Percentiles rank a stretch among this genome's conserved stretches.
Conservation (phyloP, 2,113 vertebrate species). For the Tringa solitaria region DNA sequence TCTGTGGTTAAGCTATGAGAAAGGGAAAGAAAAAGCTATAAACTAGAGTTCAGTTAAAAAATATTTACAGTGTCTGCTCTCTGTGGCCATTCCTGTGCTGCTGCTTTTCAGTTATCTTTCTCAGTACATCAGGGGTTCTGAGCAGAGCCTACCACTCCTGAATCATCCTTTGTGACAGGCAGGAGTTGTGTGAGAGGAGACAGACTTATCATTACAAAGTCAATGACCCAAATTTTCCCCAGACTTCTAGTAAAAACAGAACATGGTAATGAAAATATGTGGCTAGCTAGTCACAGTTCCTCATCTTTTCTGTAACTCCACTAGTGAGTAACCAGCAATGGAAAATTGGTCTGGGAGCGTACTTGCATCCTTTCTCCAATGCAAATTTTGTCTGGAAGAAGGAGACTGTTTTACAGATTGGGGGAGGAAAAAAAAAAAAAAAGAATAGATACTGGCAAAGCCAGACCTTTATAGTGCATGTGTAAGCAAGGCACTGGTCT, state of each 20-base stretch:
- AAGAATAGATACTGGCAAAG: neutral
- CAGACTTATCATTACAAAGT: neutral
- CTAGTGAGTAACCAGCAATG: neutral
- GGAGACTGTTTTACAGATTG: neutral
- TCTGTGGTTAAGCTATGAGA: neutral
- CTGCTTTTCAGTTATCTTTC: neutral
- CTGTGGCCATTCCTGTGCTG: neutral
- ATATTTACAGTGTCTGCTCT: neutral
- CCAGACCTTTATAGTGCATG: neutral
- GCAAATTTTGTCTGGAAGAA: neutral
- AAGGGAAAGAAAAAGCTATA: neutral
- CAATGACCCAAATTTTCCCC: neutral
- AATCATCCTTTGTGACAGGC: constrained; percentile 29
- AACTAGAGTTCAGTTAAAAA: neutral
- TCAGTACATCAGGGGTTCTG: neutral
- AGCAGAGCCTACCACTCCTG: neutral
- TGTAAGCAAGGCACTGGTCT: neutral
- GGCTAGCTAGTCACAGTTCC: neutral
- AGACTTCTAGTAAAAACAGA: neutral
- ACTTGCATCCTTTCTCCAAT: neutral
- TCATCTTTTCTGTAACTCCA: neutral
- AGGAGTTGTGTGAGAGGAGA: neutral
- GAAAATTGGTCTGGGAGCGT: neutral
- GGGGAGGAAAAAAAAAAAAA: too few species aligned
- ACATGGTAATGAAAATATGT: neutral